Percentiles rank a stretch among this genome's conserved stretches.
phyloP scores from a whole-genome alignment of 2,113 vertebrate species.

The Paradisaea rubra region DNA sequence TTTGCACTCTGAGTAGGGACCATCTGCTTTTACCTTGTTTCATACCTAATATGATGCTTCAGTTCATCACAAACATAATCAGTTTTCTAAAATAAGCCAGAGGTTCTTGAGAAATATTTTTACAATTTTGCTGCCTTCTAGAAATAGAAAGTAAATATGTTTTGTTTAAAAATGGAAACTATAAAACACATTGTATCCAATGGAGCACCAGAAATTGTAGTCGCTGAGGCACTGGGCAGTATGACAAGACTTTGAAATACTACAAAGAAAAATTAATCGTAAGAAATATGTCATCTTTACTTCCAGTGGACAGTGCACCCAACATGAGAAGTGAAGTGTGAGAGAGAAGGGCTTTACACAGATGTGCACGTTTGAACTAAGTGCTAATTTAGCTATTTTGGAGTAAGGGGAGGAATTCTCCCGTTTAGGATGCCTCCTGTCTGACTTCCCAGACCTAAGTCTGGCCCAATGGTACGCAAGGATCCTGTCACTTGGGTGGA shows the following conservation, averaged over 20 bases:
- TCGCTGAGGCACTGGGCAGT: not conserved
- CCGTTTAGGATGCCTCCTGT: not conserved
- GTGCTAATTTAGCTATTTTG: not conserved
- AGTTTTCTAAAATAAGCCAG: conserved; percentile 25
- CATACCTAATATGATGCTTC: not conserved
- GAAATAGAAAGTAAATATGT: not conserved
- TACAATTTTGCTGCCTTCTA: not conserved
- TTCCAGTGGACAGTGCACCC: not conserved
- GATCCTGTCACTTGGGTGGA: not conserved
- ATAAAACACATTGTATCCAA: not conserved
- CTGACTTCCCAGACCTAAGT: not conserved
- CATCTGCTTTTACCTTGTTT: conserved; percentile 34
- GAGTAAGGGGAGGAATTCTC: not conserved
- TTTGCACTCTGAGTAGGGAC: not conserved
- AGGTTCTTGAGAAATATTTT: not conserved
- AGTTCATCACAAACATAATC: conserved; percentile 37
- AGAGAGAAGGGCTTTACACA: not conserved
- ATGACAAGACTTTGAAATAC: not conserved
- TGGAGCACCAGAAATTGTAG: not conserved
- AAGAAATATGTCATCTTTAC: not conserved
- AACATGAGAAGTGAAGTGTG: not conserved
- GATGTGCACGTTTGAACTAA: not conserved
- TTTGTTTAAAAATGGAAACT: not conserved
- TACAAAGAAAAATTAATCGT: not conserved
- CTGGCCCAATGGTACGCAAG: not conserved